Conservation (phyloP, 1,140 invertebrate species). For the Camponotus floridanus region DNA sequence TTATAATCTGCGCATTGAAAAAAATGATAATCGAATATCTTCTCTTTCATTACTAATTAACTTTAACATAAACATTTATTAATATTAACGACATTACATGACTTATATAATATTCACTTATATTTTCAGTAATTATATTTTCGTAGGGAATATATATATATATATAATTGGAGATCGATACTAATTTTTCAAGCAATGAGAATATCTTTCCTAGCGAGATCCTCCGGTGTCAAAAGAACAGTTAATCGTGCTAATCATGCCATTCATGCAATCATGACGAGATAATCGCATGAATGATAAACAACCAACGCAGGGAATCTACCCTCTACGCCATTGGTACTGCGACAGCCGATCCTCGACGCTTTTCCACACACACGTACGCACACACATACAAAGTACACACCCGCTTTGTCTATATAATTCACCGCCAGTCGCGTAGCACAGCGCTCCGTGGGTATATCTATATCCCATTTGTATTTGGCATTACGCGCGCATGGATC, state of each 20-base stretch:
- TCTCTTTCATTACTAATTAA: background rate
- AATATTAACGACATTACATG: background rate
- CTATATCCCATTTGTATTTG: constrained; percentile 81
- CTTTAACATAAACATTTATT: background rate
- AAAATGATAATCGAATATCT: background rate
- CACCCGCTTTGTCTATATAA: constrained; percentile 73
- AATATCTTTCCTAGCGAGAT: background rate
- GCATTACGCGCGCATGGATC: constrained; percentile 79
- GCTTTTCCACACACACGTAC: constrained; percentile 60
- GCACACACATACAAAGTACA: no score
- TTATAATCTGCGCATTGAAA: background rate
- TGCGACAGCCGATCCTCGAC: constrained; percentile 50
- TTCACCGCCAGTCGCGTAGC: constrained; percentile 70
- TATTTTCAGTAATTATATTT: background rate
- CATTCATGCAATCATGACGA: background rate
- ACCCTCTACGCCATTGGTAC: constrained; percentile 59
- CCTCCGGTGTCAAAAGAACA: background rate
- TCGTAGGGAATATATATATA: no score
- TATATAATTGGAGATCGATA: background rate
- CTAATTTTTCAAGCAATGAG: background rate
- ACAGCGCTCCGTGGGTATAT: constrained; percentile 64
- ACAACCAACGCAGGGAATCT: constrained; percentile 8
- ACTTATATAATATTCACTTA: background rate
- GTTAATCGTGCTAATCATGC: background rate
- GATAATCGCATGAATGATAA: constrained; percentile 10